Base-by-base conservation (phyloP, 2,113 vertebrate genomes). In the Polypterus bichir region DNA sequence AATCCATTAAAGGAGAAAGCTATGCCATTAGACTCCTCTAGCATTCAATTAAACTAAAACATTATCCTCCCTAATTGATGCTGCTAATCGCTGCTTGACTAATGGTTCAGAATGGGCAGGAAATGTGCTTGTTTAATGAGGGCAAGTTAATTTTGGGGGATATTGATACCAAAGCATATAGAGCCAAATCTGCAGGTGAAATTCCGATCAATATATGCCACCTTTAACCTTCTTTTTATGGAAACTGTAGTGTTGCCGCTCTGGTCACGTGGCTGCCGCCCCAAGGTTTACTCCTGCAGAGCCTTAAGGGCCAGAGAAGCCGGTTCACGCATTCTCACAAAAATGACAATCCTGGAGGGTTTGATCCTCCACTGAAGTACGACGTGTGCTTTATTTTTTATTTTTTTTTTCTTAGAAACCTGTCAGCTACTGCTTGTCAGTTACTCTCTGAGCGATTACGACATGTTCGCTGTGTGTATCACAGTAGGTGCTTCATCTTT, bases 21-120 rank as follows among this genome's bases (percentile, higher is more conserved):
- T 49, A 47, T 52, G 49, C 64, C 54, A 65, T 70, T 68, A 70
- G 54, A 63, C 66, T 68, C 66, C 60, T 68, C 64, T 55, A 61
- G 69, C 69, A 60, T 70, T 68, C 66, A 70, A 70, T 70, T 70
- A 70, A 65, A 65, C 63, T 70, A 63, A 70, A 68, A 68, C 69
- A 65, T 65, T 70, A 67, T 68, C 63, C 66, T 63, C 61, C 58
- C 60, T 70, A 70, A 70, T 68, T 70, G 69, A 70, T 68, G 69
- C 59, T 60, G 69, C 69, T 70, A 70, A 70, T 70, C 63, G 64
- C 66, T 70, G 64, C 64, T 63, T 67, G 66, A 67, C 66, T 68
- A 65, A 63, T 68, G 66, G 64, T 48, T 63, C 44, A 62, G 63
- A 68, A 71, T 68, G 48, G 48, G 54, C 48, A 71, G 66, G 69